phyloP scores from a whole-genome alignment of 2,888 invertebrate genomes.

The Lysandra coridon region DNA sequence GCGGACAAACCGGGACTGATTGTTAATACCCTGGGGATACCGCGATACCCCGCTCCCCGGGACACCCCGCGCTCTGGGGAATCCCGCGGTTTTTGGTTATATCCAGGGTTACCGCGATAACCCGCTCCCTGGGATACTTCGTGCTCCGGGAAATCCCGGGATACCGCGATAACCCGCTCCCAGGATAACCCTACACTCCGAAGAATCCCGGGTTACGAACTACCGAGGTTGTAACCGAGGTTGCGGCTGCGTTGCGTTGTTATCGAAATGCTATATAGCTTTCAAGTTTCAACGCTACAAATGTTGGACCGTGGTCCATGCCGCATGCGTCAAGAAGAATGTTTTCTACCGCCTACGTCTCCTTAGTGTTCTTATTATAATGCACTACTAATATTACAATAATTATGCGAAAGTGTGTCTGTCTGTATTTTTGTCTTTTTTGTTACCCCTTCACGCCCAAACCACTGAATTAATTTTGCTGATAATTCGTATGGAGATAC shows the following conservation, averaged over 20 bases:
- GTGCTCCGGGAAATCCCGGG: not conserved
- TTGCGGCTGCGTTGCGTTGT: not conserved
- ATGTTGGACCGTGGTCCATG: too few relatives aligned
- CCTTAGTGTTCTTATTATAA: too few relatives aligned
- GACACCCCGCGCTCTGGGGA: not conserved
- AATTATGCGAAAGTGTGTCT: too few relatives aligned
- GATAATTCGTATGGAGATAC: too few relatives aligned
- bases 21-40: conserved; percentile 45
- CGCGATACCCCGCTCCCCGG: conserved; percentile 17
- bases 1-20: conserved; percentile 49
- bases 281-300: not conserved
- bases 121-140: not conserved
- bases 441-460: too few relatives aligned
- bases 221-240: not conserved
- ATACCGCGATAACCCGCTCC: not conserved
- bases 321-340: too few relatives aligned
- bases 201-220: too few relatives aligned
- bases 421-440: too few relatives aligned
- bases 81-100: not conserved
- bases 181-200: too few relatives aligned
- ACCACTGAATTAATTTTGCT: too few relatives aligned
- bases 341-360: too few relatives aligned
- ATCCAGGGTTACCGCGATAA: not conserved
- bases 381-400: too few relatives aligned
- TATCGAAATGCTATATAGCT: not conserved